Base-by-base conservation (phyloP, 1,140 invertebrate genomes). In the Aphelinus atriplicis region DNA sequence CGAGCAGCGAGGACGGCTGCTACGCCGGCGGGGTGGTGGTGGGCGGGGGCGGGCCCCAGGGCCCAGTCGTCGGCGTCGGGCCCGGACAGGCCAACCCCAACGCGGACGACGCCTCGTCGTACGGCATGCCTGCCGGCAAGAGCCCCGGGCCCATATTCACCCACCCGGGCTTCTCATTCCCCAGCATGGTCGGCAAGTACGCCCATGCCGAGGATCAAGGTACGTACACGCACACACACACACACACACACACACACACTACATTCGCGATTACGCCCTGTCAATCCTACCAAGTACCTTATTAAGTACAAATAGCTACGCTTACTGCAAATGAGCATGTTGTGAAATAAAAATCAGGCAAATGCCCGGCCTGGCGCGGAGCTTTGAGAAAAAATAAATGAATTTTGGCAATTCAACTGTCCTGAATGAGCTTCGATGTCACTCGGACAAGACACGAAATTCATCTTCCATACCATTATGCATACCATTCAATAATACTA, bases 1-100 rank as follows among this genome's bases (percentile, higher is more conserved):
- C 92, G n/a, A 93, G 92, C 78, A 92, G 92, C 78, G 92, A 93
- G 78, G 92, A 93, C 78, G 90, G 91, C 79, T 88, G 90, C 53
- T 91, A 91, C 76, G 89, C 80, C 5, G 78, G 73, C 46, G 78
- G 78, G 6, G 72, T 77, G 7, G 81, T 82, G 83, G 77, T 45
- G n/a, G 53, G 84, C 86, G 61, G 89, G 87, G 65, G 89, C 89
- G 78, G 89, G 87, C 79, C 88, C 88, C 50, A 86, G 85, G 43
- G 85, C 83, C 65, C 88, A 87, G 81, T 89, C 89, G 81, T 87
- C 85, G 9, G 92, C 92, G 77, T 91, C 92, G 78, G 90, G 90
- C 79, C 87, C 89, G 53, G 91, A 90, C 77, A 89, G 77, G 7
- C 78, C 61, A 58, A 73, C 69, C 79, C 77, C 9, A 53, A 72